These are phyloP conservation scores for Drosophila teissieri DNA, from an alignment of 1,140 invertebrate species.

Conservation along the genomic window DNA sequence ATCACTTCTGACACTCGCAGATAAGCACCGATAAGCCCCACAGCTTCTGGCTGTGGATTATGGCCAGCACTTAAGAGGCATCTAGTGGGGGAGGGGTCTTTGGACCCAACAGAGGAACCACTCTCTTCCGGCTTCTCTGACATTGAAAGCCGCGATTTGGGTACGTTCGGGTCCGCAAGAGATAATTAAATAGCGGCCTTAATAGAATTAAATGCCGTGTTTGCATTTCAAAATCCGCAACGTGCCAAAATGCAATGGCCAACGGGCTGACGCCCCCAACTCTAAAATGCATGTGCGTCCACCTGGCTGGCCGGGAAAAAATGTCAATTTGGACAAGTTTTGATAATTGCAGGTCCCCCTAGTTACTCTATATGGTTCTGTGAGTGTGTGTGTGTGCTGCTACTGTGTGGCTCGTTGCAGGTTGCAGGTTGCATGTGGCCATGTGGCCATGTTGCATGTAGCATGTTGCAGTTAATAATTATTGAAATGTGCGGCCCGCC, in stretches of 20 bases:
- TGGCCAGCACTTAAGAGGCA: conserved; percentile 29
- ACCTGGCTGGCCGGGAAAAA: conserved; percentile 46
- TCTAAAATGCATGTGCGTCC: not conserved
- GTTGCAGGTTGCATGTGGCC: conserved; percentile 62
- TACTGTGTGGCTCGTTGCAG: conserved; percentile 70
- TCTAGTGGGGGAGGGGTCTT: not conserved
- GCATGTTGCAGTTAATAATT: conserved; percentile 83
- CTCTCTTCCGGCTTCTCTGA: conserved; percentile 58
- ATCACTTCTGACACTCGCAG: conserved; percentile 68
- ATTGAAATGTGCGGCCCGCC: conserved; percentile 79
- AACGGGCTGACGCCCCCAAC: conserved; percentile 37
- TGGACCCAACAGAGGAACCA: not conserved
- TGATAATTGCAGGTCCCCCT: conserved; percentile 73
- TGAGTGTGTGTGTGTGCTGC: conserved; percentile 33
- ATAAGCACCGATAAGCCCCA: conserved; percentile 66
- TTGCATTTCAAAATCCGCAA: conserved; percentile 81
- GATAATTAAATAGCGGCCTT: conserved; percentile 79
- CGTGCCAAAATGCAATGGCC: conserved; percentile 66
- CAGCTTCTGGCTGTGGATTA: conserved; percentile 55
- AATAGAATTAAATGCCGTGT: conserved; percentile 83
- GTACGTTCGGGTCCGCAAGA: conserved; percentile 54
- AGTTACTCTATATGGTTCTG: conserved; percentile 4
- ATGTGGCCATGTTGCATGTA: conserved; percentile 61
- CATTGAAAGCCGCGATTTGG: conserved; percentile 70
- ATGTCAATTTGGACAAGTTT: conserved; percentile 82